Conservation (phyloP, 2,113 vertebrate species). For the Thamnaconus septentrionalis region DNA sequence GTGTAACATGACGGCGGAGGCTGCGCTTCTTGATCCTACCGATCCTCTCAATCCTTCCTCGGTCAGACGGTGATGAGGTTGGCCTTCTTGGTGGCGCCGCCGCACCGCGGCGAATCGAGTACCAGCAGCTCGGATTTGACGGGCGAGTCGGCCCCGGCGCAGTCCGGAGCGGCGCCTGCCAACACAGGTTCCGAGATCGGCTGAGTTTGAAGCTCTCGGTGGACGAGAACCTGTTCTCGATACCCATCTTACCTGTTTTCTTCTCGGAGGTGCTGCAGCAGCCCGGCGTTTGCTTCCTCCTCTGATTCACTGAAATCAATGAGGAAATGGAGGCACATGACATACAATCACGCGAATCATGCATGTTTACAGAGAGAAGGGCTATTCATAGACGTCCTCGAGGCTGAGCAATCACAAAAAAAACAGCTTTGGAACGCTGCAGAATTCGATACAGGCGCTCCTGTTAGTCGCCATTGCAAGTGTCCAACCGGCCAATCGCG, state of each 20-base stretch:
- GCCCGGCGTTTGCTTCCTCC: slow-evolving; percentile 22
- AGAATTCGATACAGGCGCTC: too few relatives aligned
- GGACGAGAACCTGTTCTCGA: not conserved
- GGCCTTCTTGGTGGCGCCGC: slow-evolving; percentile 31
- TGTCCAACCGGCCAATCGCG: too few relatives aligned
- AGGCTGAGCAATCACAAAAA: too few relatives aligned
- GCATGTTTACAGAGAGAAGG: not conserved
- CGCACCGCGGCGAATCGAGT: slow-evolving; percentile 16
- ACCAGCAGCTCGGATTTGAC: slow-evolving; percentile 4
- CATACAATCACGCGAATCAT: not conserved
- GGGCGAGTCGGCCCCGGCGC: not conserved
- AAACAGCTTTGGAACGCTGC: too few relatives aligned
- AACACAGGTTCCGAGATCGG: not conserved
- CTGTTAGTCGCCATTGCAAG: too few relatives aligned
- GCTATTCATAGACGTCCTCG: too few relatives aligned
- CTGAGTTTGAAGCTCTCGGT: too few relatives aligned
- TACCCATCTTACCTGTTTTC: slow-evolving; percentile 44
- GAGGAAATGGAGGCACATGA: slow-evolving; percentile 8
- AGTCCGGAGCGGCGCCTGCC: slow-evolving; percentile 21
- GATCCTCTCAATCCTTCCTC: not conserved
- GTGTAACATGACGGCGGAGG: too few relatives aligned
- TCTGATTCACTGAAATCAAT: slow-evolving; percentile 50
- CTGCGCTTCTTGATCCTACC: too few relatives aligned
- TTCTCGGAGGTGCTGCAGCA: slow-evolving; percentile 3
- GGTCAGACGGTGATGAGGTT: slow-evolving; percentile 47